These are phyloP conservation scores for Amblyopsis hoosieri DNA, from an alignment of 2,797 vertebrate species.

Conservation along the genomic window DNA sequence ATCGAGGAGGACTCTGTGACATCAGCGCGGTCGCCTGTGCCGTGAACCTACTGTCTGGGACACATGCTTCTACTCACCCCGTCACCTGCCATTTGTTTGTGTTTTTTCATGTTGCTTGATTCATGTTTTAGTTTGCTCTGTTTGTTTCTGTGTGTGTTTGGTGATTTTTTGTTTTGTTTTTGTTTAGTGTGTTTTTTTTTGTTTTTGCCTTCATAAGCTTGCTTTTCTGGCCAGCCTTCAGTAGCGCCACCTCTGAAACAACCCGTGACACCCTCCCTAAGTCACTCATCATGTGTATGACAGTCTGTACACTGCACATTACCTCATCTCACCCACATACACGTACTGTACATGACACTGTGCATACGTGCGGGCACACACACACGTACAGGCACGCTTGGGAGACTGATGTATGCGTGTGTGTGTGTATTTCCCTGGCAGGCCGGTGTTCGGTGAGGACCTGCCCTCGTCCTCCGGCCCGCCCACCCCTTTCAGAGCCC, in stretches of 20 bases:
- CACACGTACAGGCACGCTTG: constrained; percentile 20
- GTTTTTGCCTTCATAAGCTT: constrained; percentile 68
- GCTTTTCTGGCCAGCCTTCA: constrained; percentile 53
- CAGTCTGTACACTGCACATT: background rate
- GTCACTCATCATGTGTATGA: background rate
- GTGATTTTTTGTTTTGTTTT: constrained; percentile 14
- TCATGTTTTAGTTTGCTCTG: constrained; percentile 34
- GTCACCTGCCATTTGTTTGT: constrained; percentile 26
- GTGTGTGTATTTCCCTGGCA: constrained; percentile 89
- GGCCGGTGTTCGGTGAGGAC: constrained; percentile 98
- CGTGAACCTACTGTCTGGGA: constrained; percentile 59
- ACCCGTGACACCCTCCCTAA: constrained; percentile 42
- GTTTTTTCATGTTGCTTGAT: constrained; percentile 47
- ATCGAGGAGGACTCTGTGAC: constrained; percentile 28
- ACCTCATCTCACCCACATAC: too few relatives aligned
- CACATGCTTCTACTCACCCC: constrained; percentile 69
- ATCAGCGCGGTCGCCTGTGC: constrained; percentile 37
- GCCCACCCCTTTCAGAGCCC: constrained; percentile 99
- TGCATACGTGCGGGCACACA: constrained; percentile 10
- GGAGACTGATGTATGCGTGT: constrained; percentile 2
- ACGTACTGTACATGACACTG: background rate
- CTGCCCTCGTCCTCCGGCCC: constrained; percentile 96
- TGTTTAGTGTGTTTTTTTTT: constrained; percentile 36
- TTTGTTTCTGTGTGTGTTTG: constrained; percentile 37
- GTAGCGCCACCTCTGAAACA: constrained; percentile 61